Evolutionary conservation across 2,888 invertebrate genomes (phyloP).

Genomic region (Cataglyphis livida): DNA sequence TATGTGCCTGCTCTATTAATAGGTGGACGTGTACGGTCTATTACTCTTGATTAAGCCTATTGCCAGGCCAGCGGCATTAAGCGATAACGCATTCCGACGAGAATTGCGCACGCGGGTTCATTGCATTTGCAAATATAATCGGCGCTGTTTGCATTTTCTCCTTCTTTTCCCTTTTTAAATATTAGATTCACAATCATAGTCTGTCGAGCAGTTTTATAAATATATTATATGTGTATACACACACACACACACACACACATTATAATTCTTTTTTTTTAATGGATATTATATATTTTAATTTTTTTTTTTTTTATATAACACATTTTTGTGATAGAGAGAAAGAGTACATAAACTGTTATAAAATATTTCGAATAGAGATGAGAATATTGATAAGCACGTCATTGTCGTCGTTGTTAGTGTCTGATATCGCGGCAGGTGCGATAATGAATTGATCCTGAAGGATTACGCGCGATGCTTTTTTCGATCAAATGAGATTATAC

Average conservation of each 20-base stretch:
- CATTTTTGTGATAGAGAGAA: neutral
- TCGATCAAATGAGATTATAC: slow-evolving; percentile 40
- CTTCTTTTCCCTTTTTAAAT: neutral
- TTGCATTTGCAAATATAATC: slow-evolving; percentile 60
- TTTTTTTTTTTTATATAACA: neutral
- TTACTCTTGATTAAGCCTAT: slow-evolving; percentile 81
- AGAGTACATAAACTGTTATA: neutral
- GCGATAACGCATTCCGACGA: slow-evolving; percentile 72
- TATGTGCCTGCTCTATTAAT: slow-evolving; percentile 75
- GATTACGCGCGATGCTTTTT: slow-evolving; percentile 17
- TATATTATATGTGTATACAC: neutral
- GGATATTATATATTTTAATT: neutral
- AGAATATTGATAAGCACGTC: neutral
- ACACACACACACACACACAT: neutral
- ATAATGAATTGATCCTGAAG: slow-evolving; percentile 40
- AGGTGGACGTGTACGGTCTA: slow-evolving; percentile 76
- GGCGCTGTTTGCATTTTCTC: slow-evolving; percentile 12
- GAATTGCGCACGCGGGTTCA: slow-evolving; percentile 38
- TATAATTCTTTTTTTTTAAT: neutral
- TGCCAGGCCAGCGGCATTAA: slow-evolving; percentile 76
- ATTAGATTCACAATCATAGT: neutral
- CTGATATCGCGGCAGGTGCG: neutral
- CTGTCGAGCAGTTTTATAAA: neutral
- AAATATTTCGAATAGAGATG: neutral
- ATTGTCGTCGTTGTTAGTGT: neutral